phyloP scores from a whole-genome alignment of 1,140 invertebrate genomes.

The Eriosoma lanigerum region DNA sequence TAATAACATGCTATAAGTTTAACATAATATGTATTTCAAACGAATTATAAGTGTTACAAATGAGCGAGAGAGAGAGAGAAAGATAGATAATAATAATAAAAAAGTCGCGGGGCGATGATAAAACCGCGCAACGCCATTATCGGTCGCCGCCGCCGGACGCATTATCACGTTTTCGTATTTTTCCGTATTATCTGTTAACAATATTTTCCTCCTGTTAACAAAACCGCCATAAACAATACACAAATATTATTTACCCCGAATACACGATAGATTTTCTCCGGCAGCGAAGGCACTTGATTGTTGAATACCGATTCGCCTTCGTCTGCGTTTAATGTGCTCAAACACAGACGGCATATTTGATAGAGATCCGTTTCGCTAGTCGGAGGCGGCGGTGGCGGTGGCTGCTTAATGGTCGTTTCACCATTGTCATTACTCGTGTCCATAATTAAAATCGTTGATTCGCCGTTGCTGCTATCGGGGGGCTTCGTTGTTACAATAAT shows the following conservation, averaged over 20 bases:
- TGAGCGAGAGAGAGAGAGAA: too few species aligned
- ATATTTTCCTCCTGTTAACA: slow-evolving; percentile 49
- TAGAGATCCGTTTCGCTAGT: slow-evolving; percentile 16
- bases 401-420: background rate
- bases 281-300: slow-evolving; percentile 42
- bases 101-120: slow-evolving; percentile 35
- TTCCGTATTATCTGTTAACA: slow-evolving; percentile 47
- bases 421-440: background rate
- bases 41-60: too few species aligned
- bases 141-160: slow-evolving; percentile 35
- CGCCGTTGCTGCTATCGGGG: too few species aligned
- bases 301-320: slow-evolving; percentile 48
- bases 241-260: slow-evolving; percentile 15
- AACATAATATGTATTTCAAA: too few species aligned
- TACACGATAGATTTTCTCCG: slow-evolving; percentile 47
- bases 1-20: too few species aligned
- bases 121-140: slow-evolving; percentile 49
- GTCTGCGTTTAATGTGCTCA: slow-evolving; percentile 23
- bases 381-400: background rate
- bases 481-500: too few species aligned
- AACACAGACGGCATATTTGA: slow-evolving; percentile 39
- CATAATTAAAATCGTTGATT: too few species aligned
- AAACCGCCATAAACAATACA: slow-evolving; percentile 39
- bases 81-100: slow-evolving; percentile 19
- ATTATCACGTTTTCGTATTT: slow-evolving; percentile 44